Percentiles rank a stretch among this genome's conserved stretches.
Conservation (phyloP, 2,797 vertebrate genomes). For the Pseudochromis fuscus region DNA sequence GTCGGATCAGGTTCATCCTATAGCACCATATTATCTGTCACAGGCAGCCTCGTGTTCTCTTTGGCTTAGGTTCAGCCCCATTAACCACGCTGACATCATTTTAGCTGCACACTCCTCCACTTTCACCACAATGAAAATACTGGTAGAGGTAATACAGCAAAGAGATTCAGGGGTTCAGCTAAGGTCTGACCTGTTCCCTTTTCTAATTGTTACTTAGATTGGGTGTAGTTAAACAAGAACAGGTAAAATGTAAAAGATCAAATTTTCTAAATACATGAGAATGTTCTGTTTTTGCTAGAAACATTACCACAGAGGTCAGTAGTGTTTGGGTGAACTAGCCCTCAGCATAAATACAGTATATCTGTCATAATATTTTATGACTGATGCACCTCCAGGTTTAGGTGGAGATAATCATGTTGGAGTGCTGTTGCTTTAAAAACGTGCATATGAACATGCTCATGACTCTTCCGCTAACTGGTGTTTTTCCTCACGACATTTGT, state of each 20-base stretch:
- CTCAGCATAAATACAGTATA: neutral
- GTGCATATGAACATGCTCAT: neutral
- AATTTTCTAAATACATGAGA: neutral
- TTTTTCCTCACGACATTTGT: neutral
- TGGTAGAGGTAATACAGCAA: neutral
- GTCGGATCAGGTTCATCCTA: constrained; percentile 66
- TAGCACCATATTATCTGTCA: constrained; percentile 67
- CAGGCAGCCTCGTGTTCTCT: constrained; percentile 62
- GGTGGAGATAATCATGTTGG: neutral
- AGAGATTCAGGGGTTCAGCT: neutral
- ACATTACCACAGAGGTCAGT: neutral
- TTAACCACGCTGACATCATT: constrained; percentile 32
- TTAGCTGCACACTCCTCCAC: constrained; percentile 26
- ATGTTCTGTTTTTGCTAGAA: too few relatives aligned
- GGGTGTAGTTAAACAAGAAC: neutral
- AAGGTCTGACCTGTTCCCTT: neutral
- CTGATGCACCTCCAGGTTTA: neutral
- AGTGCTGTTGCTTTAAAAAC: neutral
- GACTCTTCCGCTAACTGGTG: too few relatives aligned
- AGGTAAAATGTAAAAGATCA: neutral
- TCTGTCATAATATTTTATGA: neutral
- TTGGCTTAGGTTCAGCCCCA: constrained; percentile 41
- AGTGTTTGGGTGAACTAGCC: neutral
- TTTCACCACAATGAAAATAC: constrained; percentile 10
- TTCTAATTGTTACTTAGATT: neutral